These are phyloP conservation scores for Oreotragus oreotragus DNA, from an alignment of 2,113 vertebrate species.

Conservation along the genomic window DNA sequence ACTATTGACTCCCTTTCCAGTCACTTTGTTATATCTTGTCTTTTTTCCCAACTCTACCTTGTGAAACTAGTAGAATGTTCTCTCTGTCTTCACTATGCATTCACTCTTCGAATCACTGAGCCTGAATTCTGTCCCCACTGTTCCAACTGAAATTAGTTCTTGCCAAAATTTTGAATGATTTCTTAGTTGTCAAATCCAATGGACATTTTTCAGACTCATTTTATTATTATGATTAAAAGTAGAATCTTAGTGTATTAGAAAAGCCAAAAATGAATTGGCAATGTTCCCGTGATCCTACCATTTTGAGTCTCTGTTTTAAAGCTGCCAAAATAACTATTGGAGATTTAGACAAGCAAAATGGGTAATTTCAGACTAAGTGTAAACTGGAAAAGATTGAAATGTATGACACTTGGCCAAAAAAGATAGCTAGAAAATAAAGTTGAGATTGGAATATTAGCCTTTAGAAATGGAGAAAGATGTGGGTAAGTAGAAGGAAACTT, in stretches of 20 bases:
- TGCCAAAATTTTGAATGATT: constrained; percentile 5
- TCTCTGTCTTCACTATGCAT: background rate
- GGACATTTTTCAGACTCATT: background rate
- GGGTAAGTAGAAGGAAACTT: background rate
- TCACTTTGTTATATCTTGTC: background rate
- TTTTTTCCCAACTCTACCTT: background rate
- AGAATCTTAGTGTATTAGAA: constrained; percentile 1
- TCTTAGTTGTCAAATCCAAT: constrained; percentile 40
- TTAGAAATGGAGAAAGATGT: background rate
- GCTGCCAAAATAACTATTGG: constrained; percentile 38
- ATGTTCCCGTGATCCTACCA: constrained; percentile 7
- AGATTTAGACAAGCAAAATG: constrained; percentile 40
- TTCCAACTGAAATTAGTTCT: background rate
- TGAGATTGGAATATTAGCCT: background rate
- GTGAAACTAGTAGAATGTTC: background rate
- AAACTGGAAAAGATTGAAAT: constrained; percentile 27
- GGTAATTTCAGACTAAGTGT: background rate
- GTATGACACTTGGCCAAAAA: background rate
- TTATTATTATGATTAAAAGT: constrained; percentile 37
- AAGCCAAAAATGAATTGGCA: constrained; percentile 34
- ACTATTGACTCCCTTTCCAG: background rate
- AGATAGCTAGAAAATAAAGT: background rate
- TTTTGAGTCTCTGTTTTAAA: constrained; percentile 48
- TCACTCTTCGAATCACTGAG: background rate
- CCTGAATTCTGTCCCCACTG: background rate